A percentile compares a stretch with the other conserved stretches of the same genome.
Conservation (phyloP, 1,140 invertebrate genomes). For the Drosophila nikananu region DNA sequence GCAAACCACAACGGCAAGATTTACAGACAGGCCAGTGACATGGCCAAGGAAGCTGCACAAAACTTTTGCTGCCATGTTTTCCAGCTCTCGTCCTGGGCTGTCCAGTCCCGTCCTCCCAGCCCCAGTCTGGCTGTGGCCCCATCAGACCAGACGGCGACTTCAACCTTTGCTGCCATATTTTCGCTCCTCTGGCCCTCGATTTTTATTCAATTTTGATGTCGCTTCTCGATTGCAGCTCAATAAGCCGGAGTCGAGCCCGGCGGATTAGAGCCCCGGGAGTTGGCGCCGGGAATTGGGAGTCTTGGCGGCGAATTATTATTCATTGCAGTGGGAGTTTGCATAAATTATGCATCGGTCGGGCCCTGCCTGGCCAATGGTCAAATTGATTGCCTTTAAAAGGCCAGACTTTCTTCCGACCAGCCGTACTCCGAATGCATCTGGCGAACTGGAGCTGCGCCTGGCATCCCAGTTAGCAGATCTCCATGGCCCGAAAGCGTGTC, state of each 20-base stretch:
- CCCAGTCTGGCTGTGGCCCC: conserved; percentile 9
- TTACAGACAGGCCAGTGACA: conserved; percentile 79
- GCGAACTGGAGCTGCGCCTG: conserved; percentile 44
- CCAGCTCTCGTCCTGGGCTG: conserved; percentile 18
- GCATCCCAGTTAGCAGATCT: conserved; percentile 45
- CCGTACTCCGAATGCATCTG: conserved; percentile 33
- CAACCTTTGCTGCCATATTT: conserved; percentile 73
- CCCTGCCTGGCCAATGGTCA: conserved; percentile 16
- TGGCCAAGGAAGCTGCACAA: conserved; percentile 63
- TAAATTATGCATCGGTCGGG: conserved; percentile 50
- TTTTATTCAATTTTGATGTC: conserved; percentile 75
- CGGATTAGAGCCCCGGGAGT: conserved; percentile 66
- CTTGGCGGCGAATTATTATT: conserved; percentile 71
- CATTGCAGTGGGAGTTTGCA: conserved; percentile 63
- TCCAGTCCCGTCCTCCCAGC: conserved; percentile 15
- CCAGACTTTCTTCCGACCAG: conserved; percentile 1
- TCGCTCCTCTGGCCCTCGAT: conserved; percentile 43
- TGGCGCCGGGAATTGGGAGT: conserved; percentile 43
- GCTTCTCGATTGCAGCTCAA: conserved; percentile 72
- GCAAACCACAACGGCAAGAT: conserved; percentile 71
- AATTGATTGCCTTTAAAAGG: conserved; percentile 60
- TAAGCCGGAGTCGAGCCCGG: conserved; percentile 51
- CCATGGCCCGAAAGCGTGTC: conserved; percentile 67
- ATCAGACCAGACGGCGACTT: conserved; percentile 75
- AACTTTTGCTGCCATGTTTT: conserved; percentile 68